These are phyloP conservation scores for Babyrousa celebensis DNA, from an alignment of 2,797 vertebrate species.

Conservation along the genomic window DNA sequence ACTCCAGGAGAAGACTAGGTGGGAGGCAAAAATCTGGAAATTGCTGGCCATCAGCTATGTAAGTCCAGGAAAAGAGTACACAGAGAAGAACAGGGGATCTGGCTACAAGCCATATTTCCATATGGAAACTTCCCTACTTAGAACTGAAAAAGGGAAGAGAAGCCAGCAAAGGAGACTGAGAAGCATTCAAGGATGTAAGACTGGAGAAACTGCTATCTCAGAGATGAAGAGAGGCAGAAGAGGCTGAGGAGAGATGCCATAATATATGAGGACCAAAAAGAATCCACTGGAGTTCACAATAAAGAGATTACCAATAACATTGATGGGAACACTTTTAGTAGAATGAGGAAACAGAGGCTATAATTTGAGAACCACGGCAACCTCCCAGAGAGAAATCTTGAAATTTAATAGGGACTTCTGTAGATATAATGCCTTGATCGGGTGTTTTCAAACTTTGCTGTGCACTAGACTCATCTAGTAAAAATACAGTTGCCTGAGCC, in stretches of 20 bases:
- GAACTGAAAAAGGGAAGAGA: background rate
- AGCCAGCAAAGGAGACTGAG: background rate
- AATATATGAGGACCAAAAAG: background rate
- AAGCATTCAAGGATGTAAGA: background rate
- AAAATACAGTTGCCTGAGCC: background rate
- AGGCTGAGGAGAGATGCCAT: background rate
- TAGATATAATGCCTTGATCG: background rate
- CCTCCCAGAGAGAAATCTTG: constrained; percentile 16
- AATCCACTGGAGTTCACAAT: background rate
- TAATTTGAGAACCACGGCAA: background rate
- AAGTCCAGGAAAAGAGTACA: background rate
- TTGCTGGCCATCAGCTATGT: background rate
- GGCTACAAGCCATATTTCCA: background rate
- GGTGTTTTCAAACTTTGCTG: background rate
- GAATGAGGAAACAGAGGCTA: background rate
- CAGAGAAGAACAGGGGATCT: background rate
- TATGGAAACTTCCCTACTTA: background rate
- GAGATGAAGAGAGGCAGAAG: background rate
- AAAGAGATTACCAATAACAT: background rate
- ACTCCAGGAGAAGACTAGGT: background rate
- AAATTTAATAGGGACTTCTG: background rate
- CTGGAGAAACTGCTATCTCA: background rate
- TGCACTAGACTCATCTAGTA: background rate
- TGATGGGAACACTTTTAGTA: background rate
- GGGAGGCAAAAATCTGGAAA: background rate